Percentiles rank a stretch among this genome's conserved stretches.
phyloP scores from a whole-genome alignment of 2,888 invertebrate genomes.

The Orthonychiurus folsomi region DNA sequence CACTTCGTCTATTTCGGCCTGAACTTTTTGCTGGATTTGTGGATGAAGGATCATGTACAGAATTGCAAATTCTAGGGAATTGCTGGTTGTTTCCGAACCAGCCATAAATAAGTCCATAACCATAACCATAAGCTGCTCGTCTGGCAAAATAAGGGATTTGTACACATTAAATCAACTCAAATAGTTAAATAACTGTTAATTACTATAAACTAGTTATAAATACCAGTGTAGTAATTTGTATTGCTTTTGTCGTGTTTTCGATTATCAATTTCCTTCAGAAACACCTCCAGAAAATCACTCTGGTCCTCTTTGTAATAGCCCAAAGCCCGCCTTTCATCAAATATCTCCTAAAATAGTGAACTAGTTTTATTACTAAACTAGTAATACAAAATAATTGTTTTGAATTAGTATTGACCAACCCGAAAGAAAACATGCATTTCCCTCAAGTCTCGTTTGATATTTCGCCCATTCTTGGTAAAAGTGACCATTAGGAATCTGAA shows the following conservation, averaged over 20 bases:
- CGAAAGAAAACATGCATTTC: background rate
- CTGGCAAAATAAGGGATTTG: too few relatives aligned
- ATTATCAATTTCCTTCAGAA: slow-evolving; percentile 6
- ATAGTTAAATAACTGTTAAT: too few relatives aligned
- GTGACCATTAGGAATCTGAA: background rate
- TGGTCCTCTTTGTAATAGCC: slow-evolving; percentile 6
- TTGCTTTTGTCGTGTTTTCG: background rate
- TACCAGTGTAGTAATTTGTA: background rate
- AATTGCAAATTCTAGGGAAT: slow-evolving; percentile 38
- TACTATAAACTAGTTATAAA: too few relatives aligned
- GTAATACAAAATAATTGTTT: too few relatives aligned
- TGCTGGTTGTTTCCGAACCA: slow-evolving; percentile 38
- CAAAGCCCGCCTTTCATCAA: background rate
- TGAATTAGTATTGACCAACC: too few relatives aligned
- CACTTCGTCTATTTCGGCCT: slow-evolving; percentile 40
- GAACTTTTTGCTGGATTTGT: slow-evolving; percentile 39
- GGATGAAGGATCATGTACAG: slow-evolving; percentile 41
- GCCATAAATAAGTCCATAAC: slow-evolving; percentile 30
- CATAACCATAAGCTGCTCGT: slow-evolving; percentile 29
- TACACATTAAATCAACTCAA: too few relatives aligned
- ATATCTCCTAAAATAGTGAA: background rate
- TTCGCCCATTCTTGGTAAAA: background rate
- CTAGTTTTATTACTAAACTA: background rate
- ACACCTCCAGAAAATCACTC: background rate
- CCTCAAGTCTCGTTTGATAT: background rate